Evolutionary conservation across 2,888 invertebrate genomes (phyloP), one percentile per base, ranked within the genome.

Genomic region (Erynnis tages): DNA sequence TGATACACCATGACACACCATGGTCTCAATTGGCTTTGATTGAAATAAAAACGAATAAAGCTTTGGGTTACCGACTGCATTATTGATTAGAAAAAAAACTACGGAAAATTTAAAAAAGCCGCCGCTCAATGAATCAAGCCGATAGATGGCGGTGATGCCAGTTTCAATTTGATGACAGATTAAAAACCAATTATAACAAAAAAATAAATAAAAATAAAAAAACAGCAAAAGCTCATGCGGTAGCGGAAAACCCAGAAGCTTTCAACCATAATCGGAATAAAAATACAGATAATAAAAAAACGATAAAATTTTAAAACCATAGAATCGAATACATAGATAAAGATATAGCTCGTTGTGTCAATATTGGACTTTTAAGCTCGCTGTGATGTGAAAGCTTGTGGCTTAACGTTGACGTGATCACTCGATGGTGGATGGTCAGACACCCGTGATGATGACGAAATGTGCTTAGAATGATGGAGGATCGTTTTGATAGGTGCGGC

Each of bases 171-270:
- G 14, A 60, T 60, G 56, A 60, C 58, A 63, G 53, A 57, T 40
- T 32, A 59, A 60, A 63, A 63, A 55, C 58, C 60, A 63, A 59
- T 41, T 11, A 29, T 2, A 10, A 37, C 10, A 8, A 13, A 8
- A 8, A 23, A 11, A 25, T 35, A 35, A 61, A 37, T 35, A 37
- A 62, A 65, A 61, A 63, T 57, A 58, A 57, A 57, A 53, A 57
- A 50, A 46, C 37, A 70, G 80, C 78, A 63, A 58, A 65, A 66
- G 63, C 66, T 66, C 84, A 86, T 86, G 82, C 82, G 66, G 64
- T 64, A 71, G 76, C 77, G 65, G 74, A 76, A 77, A 81, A 85
- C 85, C 85, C 87, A 84, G 67, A 87, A 86, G 87, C 87, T 86
- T 83, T 84, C 85, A 82, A 71, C 70, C 67, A 69, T 67, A 69